Percentiles rank a stretch among this genome's conserved stretches.
These are phyloP conservation scores for Molossus alvarezi DNA, from an alignment of 2,797 vertebrate genomes.

Conservation along the genomic window DNA sequence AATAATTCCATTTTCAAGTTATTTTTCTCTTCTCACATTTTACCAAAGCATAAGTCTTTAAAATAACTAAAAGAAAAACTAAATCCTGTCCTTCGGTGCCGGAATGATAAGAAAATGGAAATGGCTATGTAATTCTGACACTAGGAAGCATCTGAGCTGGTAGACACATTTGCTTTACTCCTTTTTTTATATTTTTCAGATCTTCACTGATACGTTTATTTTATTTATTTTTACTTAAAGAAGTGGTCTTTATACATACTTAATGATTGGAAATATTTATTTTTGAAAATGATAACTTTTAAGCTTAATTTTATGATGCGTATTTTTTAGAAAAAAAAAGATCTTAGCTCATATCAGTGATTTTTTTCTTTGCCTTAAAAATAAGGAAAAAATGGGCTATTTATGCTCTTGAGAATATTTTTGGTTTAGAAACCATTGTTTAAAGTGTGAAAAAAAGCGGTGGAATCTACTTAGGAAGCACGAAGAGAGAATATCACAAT, in stretches of 20 bases:
- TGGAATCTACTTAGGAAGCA: conserved; percentile 41
- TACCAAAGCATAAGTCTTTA: neutral
- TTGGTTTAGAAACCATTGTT: conserved; percentile 49
- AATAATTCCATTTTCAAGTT: conserved; percentile 8
- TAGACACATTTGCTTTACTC: neutral
- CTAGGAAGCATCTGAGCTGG: neutral
- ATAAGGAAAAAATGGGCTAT: conserved; percentile 7
- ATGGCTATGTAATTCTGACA: neutral
- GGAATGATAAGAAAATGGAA: neutral
- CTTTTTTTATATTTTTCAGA: neutral
- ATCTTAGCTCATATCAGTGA: conserved; percentile 4
- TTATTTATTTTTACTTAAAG: conserved; percentile 24
- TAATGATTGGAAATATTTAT: conserved; percentile 23
- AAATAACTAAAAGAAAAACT: neutral
- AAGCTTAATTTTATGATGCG: conserved; percentile 43
- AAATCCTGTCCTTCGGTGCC: neutral
- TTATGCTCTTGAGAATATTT: conserved; percentile 49
- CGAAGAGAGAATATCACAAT: conserved; percentile 69
- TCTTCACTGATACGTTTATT: neutral
- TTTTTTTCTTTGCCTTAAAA: conserved; percentile 64
- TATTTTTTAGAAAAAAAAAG: conserved; percentile 60
- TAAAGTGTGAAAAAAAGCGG: conserved; percentile 25
- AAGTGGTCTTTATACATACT: neutral
- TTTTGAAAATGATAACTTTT: conserved; percentile 63
- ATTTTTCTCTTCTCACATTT: neutral